Percentiles rank a stretch among this genome's conserved stretches.
Conservation (phyloP, 2,113 vertebrate species). For the Pangasianodon hypophthalmus region DNA sequence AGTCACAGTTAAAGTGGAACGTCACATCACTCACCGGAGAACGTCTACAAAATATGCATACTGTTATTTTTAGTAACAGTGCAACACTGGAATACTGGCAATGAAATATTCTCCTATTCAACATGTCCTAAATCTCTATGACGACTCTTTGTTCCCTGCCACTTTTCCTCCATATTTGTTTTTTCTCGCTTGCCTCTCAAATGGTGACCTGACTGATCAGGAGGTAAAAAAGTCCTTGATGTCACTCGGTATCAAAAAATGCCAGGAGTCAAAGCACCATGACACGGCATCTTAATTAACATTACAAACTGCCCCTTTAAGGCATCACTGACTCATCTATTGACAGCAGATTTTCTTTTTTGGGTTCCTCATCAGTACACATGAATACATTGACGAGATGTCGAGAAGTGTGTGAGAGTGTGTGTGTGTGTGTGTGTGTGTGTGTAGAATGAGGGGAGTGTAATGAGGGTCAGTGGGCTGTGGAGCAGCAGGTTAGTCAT, state of each 20-base stretch:
- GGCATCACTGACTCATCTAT: background rate
- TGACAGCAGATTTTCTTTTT: constrained; percentile 4
- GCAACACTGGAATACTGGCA: background rate
- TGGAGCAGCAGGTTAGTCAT: constrained; percentile 41
- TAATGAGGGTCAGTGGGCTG: background rate
- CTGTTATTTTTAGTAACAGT: background rate
- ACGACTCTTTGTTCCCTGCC: background rate
- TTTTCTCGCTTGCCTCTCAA: background rate
- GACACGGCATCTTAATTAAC: background rate
- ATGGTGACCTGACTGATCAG: background rate
- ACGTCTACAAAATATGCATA: background rate
- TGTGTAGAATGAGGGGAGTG: background rate
- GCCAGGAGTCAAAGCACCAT: background rate
- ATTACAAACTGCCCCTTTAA: background rate
- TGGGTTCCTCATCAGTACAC: background rate
- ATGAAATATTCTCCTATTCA: background rate
- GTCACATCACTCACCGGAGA: background rate
- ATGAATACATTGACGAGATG: background rate
- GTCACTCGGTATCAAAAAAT: background rate
- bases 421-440: background rate
- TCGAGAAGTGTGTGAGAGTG: background rate
- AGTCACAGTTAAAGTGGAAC: background rate
- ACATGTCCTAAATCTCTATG: background rate
- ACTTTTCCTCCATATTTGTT: background rate
- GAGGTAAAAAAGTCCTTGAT: background rate